Conservation (phyloP, 2,797 vertebrate genomes). For the Loris lydekkerianus region DNA sequence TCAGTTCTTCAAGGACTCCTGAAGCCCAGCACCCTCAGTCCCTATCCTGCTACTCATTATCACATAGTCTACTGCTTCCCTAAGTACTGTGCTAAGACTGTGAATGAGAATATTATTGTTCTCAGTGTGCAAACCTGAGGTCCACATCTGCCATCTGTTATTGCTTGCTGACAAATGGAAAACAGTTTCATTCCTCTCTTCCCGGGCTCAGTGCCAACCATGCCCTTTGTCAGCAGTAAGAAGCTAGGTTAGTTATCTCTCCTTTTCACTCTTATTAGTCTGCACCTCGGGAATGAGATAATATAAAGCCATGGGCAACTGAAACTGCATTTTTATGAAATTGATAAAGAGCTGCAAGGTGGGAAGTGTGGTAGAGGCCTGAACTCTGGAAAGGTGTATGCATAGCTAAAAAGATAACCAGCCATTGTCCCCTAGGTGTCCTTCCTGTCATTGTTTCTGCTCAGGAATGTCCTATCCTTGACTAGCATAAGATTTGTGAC, state of each 20-base stretch:
- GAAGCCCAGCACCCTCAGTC: neutral
- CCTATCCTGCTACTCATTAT: neutral
- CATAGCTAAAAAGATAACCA: neutral
- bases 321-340: neutral
- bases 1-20: neutral
- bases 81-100: neutral
- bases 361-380: neutral
- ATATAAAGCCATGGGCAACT: neutral
- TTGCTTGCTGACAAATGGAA: neutral
- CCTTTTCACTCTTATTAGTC: neutral
- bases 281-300: neutral
- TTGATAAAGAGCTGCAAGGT: neutral
- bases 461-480: neutral
- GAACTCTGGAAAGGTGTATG: neutral
- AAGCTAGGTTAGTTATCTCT: neutral
- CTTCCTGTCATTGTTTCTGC: neutral
- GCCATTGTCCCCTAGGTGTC: neutral
- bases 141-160: neutral
- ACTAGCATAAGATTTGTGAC: neutral
- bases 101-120: neutral
- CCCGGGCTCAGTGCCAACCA: neutral
- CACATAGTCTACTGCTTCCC: neutral
- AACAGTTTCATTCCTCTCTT: neutral
- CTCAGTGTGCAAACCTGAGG: neutral
- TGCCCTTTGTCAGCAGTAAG: neutral